phyloP scores from a whole-genome alignment of 1,140 invertebrate species.

The Monochamus saltuarius region DNA sequence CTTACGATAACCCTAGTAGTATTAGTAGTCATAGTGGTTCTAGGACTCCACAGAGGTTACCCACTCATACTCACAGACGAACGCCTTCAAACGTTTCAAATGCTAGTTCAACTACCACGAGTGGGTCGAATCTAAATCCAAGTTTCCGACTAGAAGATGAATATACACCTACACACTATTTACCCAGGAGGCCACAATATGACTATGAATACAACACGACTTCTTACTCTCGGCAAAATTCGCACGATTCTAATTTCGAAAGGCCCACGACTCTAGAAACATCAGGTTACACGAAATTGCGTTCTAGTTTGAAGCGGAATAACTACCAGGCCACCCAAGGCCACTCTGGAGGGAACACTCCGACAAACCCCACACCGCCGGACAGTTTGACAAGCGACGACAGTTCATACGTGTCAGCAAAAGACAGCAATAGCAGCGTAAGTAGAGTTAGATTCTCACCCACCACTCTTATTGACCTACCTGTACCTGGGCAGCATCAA shows the following conservation, averaged over 20 bases:
- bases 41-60: conserved; percentile 54
- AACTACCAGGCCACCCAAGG: conserved; percentile 62
- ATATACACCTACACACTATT: conserved; percentile 55
- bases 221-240: conserved; percentile 58
- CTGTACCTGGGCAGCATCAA: conserved; percentile 63
- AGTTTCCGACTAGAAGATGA: conserved; percentile 67
- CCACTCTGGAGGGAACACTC: conserved; percentile 69
- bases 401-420: conserved; percentile 79
- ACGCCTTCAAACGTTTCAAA: conserved; percentile 75
- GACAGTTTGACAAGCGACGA: conserved; percentile 82
- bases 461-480: conserved; percentile 57
- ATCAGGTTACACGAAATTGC: conserved; percentile 61
- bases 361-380: conserved; percentile 81
- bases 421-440: conserved; percentile 66
- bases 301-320: conserved; percentile 74
- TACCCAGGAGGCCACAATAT: conserved; percentile 47
- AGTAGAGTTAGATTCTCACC: conserved; percentile 80
- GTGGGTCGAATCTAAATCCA: conserved; percentile 55
- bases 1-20: conserved; percentile 63
- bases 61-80: conserved; percentile 60
- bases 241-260: conserved; percentile 61
- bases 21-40: conserved; percentile 54
- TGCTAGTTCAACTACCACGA: conserved; percentile 59
- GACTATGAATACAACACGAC: conserved; percentile 51
- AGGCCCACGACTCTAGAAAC: conserved; percentile 71